phyloP scores from a whole-genome alignment of 2,113 vertebrate species.

The Regulus satrapa region DNA sequence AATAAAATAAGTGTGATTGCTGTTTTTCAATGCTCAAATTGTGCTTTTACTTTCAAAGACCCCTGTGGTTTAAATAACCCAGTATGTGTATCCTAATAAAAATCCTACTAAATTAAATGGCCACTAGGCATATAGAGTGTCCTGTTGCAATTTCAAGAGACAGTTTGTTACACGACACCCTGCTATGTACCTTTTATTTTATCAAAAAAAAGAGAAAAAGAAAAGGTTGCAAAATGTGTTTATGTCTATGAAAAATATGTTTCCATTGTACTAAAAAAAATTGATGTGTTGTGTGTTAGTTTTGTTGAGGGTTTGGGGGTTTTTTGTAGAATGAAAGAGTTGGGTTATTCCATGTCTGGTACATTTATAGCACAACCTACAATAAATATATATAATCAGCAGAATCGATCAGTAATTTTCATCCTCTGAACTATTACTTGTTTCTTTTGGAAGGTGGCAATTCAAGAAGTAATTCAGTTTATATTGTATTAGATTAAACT shows the following conservation, averaged over 20 bases:
- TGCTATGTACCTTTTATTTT: conserved; percentile 74
- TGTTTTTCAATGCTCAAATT: conserved; percentile 48
- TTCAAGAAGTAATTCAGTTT: conserved; percentile 67
- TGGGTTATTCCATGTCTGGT: conserved; percentile 51
- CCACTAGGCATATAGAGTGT: conserved; percentile 69
- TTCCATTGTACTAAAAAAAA: conserved; percentile 25
- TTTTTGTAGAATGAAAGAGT: conserved; percentile 44
- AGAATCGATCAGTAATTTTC: conserved; percentile 74
- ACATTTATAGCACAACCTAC: conserved; percentile 56
- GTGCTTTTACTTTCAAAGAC: conserved; percentile 70
- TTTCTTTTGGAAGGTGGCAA: conserved; percentile 67
- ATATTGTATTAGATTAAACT: conserved; percentile 67
- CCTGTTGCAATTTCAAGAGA: conserved; percentile 74
- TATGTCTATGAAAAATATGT: conserved; percentile 57
- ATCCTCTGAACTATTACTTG: conserved; percentile 65
- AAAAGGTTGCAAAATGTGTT: conserved; percentile 67
- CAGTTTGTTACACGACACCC: conserved; percentile 73
- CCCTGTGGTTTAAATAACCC: conserved; percentile 77
- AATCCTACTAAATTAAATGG: conserved; percentile 79
- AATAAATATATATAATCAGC: conserved; percentile 77
- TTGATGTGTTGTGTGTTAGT: neutral
- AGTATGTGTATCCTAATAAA: conserved; percentile 73
- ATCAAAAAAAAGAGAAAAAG: conserved; percentile 52
- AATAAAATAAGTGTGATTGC: conserved; percentile 2
- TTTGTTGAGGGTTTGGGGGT: neutral